Evolutionary conservation across 2,888 invertebrate genomes (phyloP).

Genomic region (Byasa hedistus): DNA sequence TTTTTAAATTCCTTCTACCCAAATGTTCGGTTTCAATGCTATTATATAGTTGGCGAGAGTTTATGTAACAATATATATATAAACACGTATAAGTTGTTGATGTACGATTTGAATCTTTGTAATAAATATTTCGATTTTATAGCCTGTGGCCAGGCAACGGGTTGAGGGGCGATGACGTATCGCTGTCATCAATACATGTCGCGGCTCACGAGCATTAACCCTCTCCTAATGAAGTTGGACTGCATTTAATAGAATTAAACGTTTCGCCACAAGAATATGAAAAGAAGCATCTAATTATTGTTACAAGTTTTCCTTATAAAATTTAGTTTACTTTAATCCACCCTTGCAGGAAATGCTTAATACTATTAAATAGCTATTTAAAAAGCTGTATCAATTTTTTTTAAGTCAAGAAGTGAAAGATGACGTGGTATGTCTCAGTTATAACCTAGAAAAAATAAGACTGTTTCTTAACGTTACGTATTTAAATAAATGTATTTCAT

Average conservation of each 20-base stretch:
- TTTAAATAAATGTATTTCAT: conserved; percentile 31
- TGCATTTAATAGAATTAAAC: conserved; percentile 71
- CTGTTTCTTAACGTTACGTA: conserved; percentile 4
- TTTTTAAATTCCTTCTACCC: no score
- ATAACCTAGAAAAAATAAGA: neutral
- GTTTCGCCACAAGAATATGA: conserved; percentile 38
- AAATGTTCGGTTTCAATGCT: no score
- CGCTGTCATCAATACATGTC: conserved; percentile 67
- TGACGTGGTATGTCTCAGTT: neutral
- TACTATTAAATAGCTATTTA: no score
- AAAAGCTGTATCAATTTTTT: neutral
- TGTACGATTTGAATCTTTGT: conserved; percentile 18
- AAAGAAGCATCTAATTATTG: conserved; percentile 30
- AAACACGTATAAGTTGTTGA: neutral
- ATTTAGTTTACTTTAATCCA: neutral
- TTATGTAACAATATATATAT: neutral
- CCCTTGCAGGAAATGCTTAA: neutral
- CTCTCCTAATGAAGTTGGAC: conserved; percentile 67
- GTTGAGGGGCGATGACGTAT: conserved; percentile 62
- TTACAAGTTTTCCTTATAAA: conserved; percentile 18
- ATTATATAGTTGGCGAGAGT: no score
- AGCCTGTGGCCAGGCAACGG: conserved; percentile 13
- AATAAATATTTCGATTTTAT: conserved; percentile 14
- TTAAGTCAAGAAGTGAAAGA: neutral
- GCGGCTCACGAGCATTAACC: conserved; percentile 59